phyloP scores from a whole-genome alignment of 2,888 invertebrate species.

The Nomada hirtipes region DNA sequence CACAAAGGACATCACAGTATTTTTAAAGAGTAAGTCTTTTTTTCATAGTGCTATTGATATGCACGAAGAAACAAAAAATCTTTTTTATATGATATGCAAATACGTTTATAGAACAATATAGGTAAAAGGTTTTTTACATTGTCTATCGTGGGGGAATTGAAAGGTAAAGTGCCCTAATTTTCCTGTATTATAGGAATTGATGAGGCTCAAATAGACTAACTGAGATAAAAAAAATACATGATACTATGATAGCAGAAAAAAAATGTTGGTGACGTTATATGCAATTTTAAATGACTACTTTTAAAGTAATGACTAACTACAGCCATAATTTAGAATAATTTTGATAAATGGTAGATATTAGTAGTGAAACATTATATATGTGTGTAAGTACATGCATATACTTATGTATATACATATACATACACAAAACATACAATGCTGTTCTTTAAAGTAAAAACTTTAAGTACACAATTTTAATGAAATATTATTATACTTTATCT shows the following conservation, averaged over 20 bases:
- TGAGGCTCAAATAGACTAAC: slow-evolving; percentile 62
- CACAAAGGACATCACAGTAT: slow-evolving; percentile 58
- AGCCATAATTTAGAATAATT: slow-evolving; percentile 34
- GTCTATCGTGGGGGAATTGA: slow-evolving; percentile 55
- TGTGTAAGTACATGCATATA: neutral
- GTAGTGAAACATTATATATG: neutral
- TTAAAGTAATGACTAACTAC: slow-evolving; percentile 43
- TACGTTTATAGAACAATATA: slow-evolving; percentile 62
- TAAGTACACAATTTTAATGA: slow-evolving; percentile 28
- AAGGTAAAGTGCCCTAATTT: slow-evolving; percentile 63
- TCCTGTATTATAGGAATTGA: slow-evolving; percentile 63
- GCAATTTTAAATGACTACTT: slow-evolving; percentile 52
- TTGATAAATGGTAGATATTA: slow-evolving; percentile 34
- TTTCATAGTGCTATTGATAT: slow-evolving; percentile 40
- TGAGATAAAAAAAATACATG: slow-evolving; percentile 37
- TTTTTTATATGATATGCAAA: slow-evolving; percentile 63
- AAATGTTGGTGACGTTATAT: slow-evolving; percentile 28
- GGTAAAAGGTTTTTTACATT: slow-evolving; percentile 60
- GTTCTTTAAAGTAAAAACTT: slow-evolving; percentile 26
- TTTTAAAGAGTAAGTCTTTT: slow-evolving; percentile 60
- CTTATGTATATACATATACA: neutral
- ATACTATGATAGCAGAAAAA: slow-evolving; percentile 29
- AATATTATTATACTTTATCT: slow-evolving; percentile 6
- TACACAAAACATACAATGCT: slow-evolving; percentile 1
- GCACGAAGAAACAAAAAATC: slow-evolving; percentile 32